Percentiles rank a stretch among this genome's conserved stretches.
These are phyloP conservation scores for Tylochromis polylepis DNA, from an alignment of 2,113 vertebrate genomes.

Conservation along the genomic window DNA sequence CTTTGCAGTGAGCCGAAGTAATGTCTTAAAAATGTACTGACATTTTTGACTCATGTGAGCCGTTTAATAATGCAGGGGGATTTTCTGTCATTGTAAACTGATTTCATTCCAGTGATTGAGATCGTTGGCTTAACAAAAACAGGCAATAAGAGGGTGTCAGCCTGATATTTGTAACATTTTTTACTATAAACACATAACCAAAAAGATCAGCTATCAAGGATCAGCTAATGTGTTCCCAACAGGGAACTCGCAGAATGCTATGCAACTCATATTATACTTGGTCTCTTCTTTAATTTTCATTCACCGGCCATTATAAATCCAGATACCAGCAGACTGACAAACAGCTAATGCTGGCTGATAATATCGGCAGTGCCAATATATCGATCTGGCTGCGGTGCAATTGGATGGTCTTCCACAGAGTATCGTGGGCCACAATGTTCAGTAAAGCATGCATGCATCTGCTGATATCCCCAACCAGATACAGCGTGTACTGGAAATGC, in stretches of 20 bases:
- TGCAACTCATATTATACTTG: background rate
- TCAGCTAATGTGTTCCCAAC: background rate
- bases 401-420: background rate
- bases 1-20: background rate
- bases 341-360: background rate
- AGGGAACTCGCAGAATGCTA: background rate
- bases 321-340: background rate
- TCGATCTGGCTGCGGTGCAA: background rate
- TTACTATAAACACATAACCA: background rate
- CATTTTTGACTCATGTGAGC: background rate
- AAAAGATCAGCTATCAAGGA: background rate
- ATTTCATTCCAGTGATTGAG: fast-evolving
- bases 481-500: background rate
- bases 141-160: background rate
- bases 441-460: background rate
- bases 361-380: fast-evolving
- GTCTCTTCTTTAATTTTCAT: background rate
- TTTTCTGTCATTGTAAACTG: background rate
- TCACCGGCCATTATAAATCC: background rate
- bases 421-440: background rate
- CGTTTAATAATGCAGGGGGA: background rate
- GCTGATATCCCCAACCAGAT: background rate
- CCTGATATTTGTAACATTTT: background rate
- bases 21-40: background rate
- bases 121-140: background rate